Conservation (phyloP, 2,113 vertebrate species). For the Eublepharis macularius region DNA sequence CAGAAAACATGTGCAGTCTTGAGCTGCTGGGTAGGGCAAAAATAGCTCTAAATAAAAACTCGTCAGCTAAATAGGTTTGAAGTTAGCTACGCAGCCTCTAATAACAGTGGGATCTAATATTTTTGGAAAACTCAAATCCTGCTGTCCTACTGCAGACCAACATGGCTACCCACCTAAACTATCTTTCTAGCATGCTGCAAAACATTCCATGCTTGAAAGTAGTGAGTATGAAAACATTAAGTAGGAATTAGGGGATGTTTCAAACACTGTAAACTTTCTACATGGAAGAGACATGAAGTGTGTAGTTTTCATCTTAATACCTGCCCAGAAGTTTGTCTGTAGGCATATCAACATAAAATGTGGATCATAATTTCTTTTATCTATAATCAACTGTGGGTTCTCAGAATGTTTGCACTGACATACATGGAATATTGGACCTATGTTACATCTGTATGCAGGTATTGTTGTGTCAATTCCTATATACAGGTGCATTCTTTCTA, state of each 20-base stretch:
- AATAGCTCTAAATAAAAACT: neutral
- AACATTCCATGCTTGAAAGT: neutral
- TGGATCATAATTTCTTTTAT: neutral
- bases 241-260: neutral
- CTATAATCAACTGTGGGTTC: neutral
- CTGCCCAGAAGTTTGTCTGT: too few species aligned
- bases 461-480: neutral
- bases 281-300: neutral
- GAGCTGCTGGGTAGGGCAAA: neutral
- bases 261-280: too few species aligned
- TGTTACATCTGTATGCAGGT: neutral
- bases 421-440: neutral
- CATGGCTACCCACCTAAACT: too few species aligned
- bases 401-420: neutral
- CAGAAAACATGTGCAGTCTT: neutral
- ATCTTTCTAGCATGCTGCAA: neutral
- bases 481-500: too few species aligned
- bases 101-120: accelerated
- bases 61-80: neutral
- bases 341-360: too few species aligned
- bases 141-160: too few species aligned
- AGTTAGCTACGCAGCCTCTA: neutral
- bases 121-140: neutral
- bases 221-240: neutral
- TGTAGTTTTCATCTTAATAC: neutral